A percentile compares a stretch with the other conserved stretches of the same genome.
These are phyloP conservation scores for Psittacula echo DNA, from an alignment of 2,797 vertebrate genomes.

Conservation along the genomic window DNA sequence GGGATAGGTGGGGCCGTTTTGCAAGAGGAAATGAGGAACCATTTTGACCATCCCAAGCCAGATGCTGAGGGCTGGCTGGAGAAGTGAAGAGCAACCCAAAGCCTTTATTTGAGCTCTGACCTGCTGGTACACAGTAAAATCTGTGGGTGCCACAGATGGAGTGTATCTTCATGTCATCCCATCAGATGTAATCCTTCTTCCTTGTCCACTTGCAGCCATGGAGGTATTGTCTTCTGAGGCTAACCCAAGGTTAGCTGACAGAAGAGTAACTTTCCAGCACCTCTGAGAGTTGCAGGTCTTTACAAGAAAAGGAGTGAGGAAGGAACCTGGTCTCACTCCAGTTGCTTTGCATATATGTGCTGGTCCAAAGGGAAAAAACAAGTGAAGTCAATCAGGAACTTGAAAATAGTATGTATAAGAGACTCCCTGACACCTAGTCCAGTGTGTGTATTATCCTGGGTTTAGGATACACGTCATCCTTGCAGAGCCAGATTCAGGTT, in stretches of 20 bases:
- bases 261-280: background rate
- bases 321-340: background rate
- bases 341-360: background rate
- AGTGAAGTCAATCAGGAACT: background rate
- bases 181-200: background rate
- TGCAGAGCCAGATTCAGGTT: background rate
- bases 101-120: background rate
- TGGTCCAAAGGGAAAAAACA: background rate
- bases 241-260: background rate
- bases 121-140: background rate
- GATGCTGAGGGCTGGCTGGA: background rate
- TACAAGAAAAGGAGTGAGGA: background rate
- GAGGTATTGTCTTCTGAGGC: background rate
- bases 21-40: background rate
- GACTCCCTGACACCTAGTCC: background rate
- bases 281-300: background rate
- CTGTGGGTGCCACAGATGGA: background rate
- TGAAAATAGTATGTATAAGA: background rate
- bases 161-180: background rate
- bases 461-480: background rate
- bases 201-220: accelerated
- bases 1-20: background rate
- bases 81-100: background rate
- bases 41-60: background rate
- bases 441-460: background rate